These are phyloP conservation scores for Dendropsophus ebraccatus DNA, from an alignment of 2,113 vertebrate genomes.

Conservation along the genomic window DNA sequence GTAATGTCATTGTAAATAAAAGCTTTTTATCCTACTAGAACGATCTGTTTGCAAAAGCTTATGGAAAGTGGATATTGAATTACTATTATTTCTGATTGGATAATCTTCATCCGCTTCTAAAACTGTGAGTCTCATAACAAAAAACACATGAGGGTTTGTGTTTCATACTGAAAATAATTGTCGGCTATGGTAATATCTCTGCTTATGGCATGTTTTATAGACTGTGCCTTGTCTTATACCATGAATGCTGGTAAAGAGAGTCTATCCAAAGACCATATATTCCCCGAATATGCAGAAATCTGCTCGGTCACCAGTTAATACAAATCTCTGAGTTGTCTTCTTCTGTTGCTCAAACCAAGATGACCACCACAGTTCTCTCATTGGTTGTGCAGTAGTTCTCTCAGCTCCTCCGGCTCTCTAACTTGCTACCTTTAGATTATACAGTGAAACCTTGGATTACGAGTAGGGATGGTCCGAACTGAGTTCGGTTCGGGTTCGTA, in stretches of 20 bases:
- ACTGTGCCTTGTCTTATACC: not conserved
- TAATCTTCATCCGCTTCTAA: slow-evolving; percentile 45
- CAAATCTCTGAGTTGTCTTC: no score
- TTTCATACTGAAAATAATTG: slow-evolving; percentile 22
- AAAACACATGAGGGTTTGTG: slow-evolving; percentile 40
- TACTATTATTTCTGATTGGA: slow-evolving; percentile 39
- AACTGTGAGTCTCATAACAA: slow-evolving; percentile 23
- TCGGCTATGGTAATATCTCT: slow-evolving; percentile 1
- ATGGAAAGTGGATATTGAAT: slow-evolving; percentile 35
- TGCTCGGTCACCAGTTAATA: no score
- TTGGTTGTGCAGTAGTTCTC: no score
- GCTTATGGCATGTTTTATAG: not conserved
- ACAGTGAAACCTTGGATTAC: no score
- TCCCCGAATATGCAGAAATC: no score
- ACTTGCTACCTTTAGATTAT: no score
- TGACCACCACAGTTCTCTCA: no score
- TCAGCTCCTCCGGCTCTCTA: no score
- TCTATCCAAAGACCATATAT: no score
- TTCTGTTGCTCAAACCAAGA: no score
- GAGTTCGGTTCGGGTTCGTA: no score
- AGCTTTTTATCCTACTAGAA: slow-evolving; percentile 41
- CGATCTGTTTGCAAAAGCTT: slow-evolving; percentile 32
- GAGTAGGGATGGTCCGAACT: no score
- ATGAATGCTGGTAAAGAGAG: not conserved
- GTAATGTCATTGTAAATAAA: slow-evolving; percentile 48